Evolutionary conservation across 2,888 invertebrate genomes (phyloP).

Genomic region (Agriopis aurantiaria): DNA sequence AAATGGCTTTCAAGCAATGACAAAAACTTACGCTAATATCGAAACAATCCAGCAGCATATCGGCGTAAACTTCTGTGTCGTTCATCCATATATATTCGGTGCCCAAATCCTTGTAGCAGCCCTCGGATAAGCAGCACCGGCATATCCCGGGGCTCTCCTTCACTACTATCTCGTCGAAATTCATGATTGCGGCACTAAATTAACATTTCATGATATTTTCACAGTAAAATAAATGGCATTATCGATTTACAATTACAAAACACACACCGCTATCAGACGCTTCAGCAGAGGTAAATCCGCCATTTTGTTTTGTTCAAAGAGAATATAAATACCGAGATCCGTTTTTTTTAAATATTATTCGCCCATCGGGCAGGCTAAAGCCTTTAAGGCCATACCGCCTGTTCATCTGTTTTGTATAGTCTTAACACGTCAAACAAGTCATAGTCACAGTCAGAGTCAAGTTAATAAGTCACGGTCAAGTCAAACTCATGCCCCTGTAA

Average conservation of each 20-base stretch:
- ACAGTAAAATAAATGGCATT: neutral
- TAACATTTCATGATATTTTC: conserved; percentile 42
- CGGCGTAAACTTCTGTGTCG: conserved; percentile 80
- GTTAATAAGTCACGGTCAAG: too few species aligned
- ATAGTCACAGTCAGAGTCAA: too few species aligned
- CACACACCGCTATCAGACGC: neutral
- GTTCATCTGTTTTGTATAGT: too few species aligned
- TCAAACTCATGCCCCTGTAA: too few species aligned
- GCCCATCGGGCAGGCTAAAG: too few species aligned
- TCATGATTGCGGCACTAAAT: conserved; percentile 64
- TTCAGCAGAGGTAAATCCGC: neutral
- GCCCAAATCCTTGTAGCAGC: conserved; percentile 79
- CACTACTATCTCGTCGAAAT: conserved; percentile 76
- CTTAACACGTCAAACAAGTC: too few species aligned
- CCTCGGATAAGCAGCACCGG: conserved; percentile 82
- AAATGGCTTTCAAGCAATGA: neutral
- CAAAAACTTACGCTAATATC: conserved; percentile 77
- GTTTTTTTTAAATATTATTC: too few species aligned
- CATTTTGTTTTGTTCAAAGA: too few species aligned
- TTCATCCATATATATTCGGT: conserved; percentile 80
- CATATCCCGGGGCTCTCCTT: conserved; percentile 81
- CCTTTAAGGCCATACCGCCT: too few species aligned
- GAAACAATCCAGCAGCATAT: conserved; percentile 81
- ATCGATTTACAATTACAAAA: neutral
- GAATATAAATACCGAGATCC: too few species aligned